Evolutionary conservation across 2,113 vertebrate species (phyloP), one percentile per base, ranked within the genome.

Genomic region (Albula goreensis): DNA sequence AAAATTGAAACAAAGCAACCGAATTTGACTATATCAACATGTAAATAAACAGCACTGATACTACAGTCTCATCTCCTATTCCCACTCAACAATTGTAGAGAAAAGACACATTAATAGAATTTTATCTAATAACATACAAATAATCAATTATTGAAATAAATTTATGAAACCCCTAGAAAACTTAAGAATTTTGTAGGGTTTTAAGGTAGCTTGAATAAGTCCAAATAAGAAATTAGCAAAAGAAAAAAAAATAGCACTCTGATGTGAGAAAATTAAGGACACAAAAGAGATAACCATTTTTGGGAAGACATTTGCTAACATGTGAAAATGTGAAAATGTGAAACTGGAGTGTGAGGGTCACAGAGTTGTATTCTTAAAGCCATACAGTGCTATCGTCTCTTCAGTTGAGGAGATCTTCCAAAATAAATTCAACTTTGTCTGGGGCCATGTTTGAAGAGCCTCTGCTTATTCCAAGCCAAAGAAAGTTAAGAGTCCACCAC

Each of bases 381-480:
- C 3, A n/a, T 4, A 2, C 70, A 25, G 70, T 3, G 22, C 2
- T 22, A 74, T 74, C 86, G 82, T 79, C 79, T 86, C 86, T 82
- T 57, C 85, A 66, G 50, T 88, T 85, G 85, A 86, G 74, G 50
- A 51, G 79, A 17, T 31, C 80, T 81, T 80, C 13, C 86, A 81
- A 60, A 60, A 82, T 79, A 49, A 83, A 83, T 87, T 88, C 85
- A 78, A 80, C 77, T 86, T 66, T 81, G 86, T 84, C 85, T 85
- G 85, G 80, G 85, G 70, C 70, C 70, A 31, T 74, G 70, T 74
- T 31, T 74, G 70, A 31, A 74, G 70, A 22, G 70, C 22, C 87
- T 87, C 56, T 15, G 51, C 49, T 78, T 85, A 22, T 53, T 85
- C 50, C 49, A 78, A 70, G 57, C 85, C 85, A 85, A 77, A 83